phyloP scores from a whole-genome alignment of 2,797 vertebrate species.

The Aldrovandia affinis region DNA sequence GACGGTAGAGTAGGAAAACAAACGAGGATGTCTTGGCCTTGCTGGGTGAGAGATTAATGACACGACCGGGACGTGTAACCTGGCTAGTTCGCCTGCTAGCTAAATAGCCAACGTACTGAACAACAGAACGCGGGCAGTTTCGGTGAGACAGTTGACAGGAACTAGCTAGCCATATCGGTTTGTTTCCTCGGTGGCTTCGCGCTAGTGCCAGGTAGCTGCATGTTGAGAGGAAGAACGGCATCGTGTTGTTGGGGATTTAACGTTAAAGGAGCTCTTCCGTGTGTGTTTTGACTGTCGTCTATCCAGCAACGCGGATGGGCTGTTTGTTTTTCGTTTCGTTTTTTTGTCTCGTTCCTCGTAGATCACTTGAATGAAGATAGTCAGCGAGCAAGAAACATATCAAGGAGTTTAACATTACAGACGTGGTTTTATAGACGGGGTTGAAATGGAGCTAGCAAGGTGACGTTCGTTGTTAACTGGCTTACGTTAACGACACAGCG shows the following conservation, averaged over 20 bases:
- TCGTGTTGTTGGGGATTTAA: conserved; percentile 74
- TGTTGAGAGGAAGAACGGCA: conserved; percentile 47
- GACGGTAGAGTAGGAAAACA: conserved; percentile 59
- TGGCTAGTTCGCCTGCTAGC: not conserved
- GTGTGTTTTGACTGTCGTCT: conserved; percentile 58
- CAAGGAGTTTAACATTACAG: not conserved
- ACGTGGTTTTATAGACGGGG: not conserved
- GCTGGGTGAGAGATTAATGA: conserved; percentile 37
- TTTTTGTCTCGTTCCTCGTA: not conserved
- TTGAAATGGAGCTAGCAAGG: not conserved
- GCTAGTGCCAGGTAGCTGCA: conserved; percentile 7
- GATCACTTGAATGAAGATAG: not conserved
- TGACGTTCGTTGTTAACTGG: not conserved
- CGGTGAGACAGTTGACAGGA: not conserved
- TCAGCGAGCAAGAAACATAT: not conserved
- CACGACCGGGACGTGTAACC: conserved; percentile 49
- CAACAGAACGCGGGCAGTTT: not conserved
- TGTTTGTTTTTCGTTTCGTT: conserved; percentile 27
- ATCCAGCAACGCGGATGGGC: conserved; percentile 57
- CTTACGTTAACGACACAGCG: not conserved
- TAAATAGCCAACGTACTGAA: conserved; percentile 30
- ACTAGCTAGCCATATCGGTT: conserved; percentile 30
- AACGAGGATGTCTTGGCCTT: conserved; percentile 55
- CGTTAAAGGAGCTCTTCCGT: conserved; percentile 71
- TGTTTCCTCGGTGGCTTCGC: conserved; percentile 26